Base-by-base conservation (phyloP, 1,140 invertebrate species). In the Drosophila funebris region DNA sequence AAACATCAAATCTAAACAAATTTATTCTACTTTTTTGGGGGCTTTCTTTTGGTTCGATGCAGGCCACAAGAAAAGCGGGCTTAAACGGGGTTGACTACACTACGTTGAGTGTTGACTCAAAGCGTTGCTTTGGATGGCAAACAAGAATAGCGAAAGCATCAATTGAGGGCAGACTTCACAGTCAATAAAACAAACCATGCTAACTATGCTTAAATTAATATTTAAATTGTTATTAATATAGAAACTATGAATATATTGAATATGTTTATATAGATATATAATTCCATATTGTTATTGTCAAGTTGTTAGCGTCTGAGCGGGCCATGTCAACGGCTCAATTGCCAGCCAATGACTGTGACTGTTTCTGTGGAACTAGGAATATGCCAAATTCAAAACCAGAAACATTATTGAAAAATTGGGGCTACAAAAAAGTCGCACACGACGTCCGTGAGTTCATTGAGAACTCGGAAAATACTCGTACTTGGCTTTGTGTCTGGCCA, bases 381-480 rank as follows among this genome's bases (percentile, higher is more conserved):
- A 78, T 87, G 69, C 5, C 9, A 14, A 11, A 16, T 8, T 7
- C 7, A 14, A 50, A 48, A 52, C 31, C 37, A 8, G n/a, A 48
- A 70, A 60, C 46, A 57, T n/a, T 18, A n/a, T 43, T 16, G n/a
- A 27, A 27, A 61, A 56, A 63, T 14, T 58, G 18, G 31, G 39
- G 24, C 43, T 60, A 60, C 46, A 46, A 27, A 41, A 53, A 79
- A 60, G 54, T 48, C 57, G 50, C 44, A 70, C 78, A 73, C 53
- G 31, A 24, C 8, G 70, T 82, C 61, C 46, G 43, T 33, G 37
- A 44, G 37, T 76, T 64, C 44, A 58, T 74, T 74, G 66, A 68
- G 77, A 74, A 64, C 71, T 50, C 62, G 53, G 43, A 48, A 73
- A 68, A 16, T 36, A 58, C 54, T 73, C 56, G 70, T 37, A 27